A percentile compares a stretch with the other conserved stretches of the same genome.
These are phyloP conservation scores for Nomia melanderi DNA, from an alignment of 1,140 invertebrate species.

Conservation along the genomic window DNA sequence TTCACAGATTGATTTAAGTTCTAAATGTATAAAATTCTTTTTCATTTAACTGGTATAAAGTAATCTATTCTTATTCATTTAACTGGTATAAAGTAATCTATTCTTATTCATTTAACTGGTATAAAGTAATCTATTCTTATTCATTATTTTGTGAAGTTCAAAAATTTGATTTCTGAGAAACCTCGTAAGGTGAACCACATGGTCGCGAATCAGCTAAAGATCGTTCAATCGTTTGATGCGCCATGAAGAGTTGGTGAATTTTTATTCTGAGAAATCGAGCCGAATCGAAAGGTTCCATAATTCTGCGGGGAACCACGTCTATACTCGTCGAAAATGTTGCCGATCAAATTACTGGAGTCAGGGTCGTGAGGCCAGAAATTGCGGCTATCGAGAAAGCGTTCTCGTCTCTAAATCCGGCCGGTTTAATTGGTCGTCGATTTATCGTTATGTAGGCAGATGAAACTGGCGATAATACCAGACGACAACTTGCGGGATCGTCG, in stretches of 20 bases:
- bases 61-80: too few relatives aligned
- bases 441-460: conserved; percentile 21
- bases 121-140: too few relatives aligned
- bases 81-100: too few relatives aligned
- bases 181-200: too few relatives aligned
- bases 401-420: conserved; percentile 29
- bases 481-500: neutral
- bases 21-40: too few relatives aligned
- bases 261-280: conserved; percentile 58
- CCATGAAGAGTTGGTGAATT: conserved; percentile 11
- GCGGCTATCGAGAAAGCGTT: conserved; percentile 37
- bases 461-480: conserved; percentile 15
- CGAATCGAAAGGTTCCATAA: conserved; percentile 54
- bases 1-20: too few relatives aligned
- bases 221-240: too few relatives aligned
- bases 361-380: neutral
- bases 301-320: conserved; percentile 35
- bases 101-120: too few relatives aligned
- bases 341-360: conserved; percentile 54
- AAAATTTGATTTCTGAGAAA: too few relatives aligned
- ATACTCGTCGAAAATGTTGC: conserved; percentile 43
- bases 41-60: too few relatives aligned
- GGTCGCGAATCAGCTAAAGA: too few relatives aligned
- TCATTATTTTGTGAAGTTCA: too few relatives aligned
- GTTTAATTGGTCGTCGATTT: conserved; percentile 42